These are phyloP conservation scores for Limnephilus lunatus DNA, from an alignment of 2,888 invertebrate species.

Conservation along the genomic window DNA sequence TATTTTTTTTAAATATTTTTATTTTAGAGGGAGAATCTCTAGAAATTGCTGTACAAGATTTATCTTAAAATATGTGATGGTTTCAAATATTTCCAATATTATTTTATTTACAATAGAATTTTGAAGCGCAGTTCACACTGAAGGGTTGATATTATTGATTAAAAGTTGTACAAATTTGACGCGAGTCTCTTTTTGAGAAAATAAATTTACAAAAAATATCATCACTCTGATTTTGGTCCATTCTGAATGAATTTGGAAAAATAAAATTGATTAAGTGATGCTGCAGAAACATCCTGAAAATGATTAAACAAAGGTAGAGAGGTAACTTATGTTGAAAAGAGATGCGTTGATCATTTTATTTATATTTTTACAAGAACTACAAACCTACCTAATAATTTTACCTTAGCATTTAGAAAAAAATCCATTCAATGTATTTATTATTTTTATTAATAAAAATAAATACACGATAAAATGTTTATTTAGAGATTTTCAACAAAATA, in stretches of 20 bases:
- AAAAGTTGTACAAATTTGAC: slow-evolving; percentile 13
- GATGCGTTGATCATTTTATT: not conserved
- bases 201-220: slow-evolving; percentile 12
- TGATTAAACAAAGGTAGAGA: not conserved
- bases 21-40: slow-evolving; percentile 11
- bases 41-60: slow-evolving; percentile 32
- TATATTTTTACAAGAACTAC: slow-evolving; percentile 1
- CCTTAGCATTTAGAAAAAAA: not conserved
- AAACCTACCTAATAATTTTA: not conserved
- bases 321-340: not conserved
- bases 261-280: not conserved
- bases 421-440: not conserved
- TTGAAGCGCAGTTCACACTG: slow-evolving; percentile 6
- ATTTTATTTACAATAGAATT: slow-evolving; percentile 17
- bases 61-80: slow-evolving; percentile 27
- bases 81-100: slow-evolving; percentile 33
- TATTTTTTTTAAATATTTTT: slow-evolving; percentile 18
- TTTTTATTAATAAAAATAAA: slow-evolving; percentile 22
- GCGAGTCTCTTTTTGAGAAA: slow-evolving; percentile 15
- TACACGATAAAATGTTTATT: slow-evolving; percentile 22
- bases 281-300: not conserved
- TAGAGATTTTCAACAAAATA: slow-evolving; percentile 27
- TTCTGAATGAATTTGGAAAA: slow-evolving; percentile 22
- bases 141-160: not conserved
- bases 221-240: slow-evolving; percentile 27